Base-by-base conservation (phyloP, 2,797 vertebrate genomes). In the Karalla daura region DNA sequence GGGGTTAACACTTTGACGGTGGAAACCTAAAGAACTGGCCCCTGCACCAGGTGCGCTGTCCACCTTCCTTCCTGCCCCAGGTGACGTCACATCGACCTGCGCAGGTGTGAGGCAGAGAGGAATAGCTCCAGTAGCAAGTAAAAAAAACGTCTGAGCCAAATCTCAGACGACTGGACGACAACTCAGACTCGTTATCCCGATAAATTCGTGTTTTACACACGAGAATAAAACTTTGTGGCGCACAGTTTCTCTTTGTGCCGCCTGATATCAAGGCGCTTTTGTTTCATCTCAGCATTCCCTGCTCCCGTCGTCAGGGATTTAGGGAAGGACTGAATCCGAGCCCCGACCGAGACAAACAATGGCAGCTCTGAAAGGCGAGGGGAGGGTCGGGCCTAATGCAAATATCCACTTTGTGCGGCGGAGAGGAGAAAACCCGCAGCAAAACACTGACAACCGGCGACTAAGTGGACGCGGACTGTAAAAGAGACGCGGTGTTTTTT, bases 261-360 rank as follows among this genome's bases (percentile, higher is more conserved):
- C n/a, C n/a, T n/a, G n/a, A n/a, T n/a, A n/a, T n/a, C n/a, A n/a
- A n/a, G 65, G 50, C 28, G 54, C 74, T 65, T 76, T 76, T 83
- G 67, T 76, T 88, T n/a, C n/a, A 81, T 84, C 80, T 86, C 74
- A 76, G 80, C 86, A 79, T 78, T 91, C 87, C 88, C 88, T 76
- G 82, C 68, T 78, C 76, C 37, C 76, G 83, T 86, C 89, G 80
- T 90, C 77, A 84, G 89, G 90, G 92, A 91, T 93, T 94, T 92
- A 87, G 86, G 78, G 85, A 83, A 87, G 88, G 91, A 85, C 90
- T 85, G 90, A 92, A 89, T 90, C 88, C 78, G 90, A 90, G 89
- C 91, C 83, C 93, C 88, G 76, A 79, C 91, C 73, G 93, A 25
- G 93, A 88, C 90, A 81, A 91, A 94, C 93, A 94, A 95, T 92